Conservation (phyloP, 2,888 invertebrate species). For the Phengaris arion region DNA sequence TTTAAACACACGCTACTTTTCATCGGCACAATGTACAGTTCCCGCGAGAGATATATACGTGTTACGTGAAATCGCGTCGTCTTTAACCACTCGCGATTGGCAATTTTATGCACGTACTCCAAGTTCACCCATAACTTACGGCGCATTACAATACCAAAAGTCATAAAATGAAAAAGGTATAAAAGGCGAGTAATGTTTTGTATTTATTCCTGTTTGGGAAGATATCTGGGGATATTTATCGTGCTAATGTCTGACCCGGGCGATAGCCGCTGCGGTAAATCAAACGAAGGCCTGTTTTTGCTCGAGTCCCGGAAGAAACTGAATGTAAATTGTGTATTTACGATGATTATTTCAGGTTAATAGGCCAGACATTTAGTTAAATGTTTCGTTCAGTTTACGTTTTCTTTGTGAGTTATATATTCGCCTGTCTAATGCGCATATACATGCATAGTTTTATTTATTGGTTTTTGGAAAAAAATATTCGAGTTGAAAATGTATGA, state of each 20-base stretch:
- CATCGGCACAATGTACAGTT: neutral
- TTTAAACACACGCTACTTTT: neutral
- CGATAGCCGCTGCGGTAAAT: conserved; percentile 19
- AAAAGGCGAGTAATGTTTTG: conserved; percentile 3
- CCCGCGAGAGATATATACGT: neutral
- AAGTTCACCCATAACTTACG: neutral
- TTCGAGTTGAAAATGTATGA: too few species aligned
- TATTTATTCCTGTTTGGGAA: conserved; percentile 22
- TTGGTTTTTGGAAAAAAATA: too few species aligned
- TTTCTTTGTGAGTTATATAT: too few species aligned
- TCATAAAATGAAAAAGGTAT: conserved; percentile 10
- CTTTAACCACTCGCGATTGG: too few species aligned
- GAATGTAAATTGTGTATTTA: conserved; percentile 22
- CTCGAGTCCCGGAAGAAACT: conserved; percentile 18
- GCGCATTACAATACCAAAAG: conserved; percentile 13
- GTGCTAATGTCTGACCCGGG: conserved; percentile 18
- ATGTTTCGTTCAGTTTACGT: too few species aligned
- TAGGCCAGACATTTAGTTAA: neutral
- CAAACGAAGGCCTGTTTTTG: conserved; percentile 23
- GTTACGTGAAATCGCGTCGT: neutral
- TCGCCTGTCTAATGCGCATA: too few species aligned
- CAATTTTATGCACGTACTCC: neutral
- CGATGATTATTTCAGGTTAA: conserved; percentile 11
- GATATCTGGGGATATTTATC: conserved; percentile 24
- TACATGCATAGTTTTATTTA: too few species aligned